Evolutionary conservation across 2,113 vertebrate genomes (phyloP), one percentile per base, ranked within the genome.

Genomic region (Oreochromis aureus): DNA sequence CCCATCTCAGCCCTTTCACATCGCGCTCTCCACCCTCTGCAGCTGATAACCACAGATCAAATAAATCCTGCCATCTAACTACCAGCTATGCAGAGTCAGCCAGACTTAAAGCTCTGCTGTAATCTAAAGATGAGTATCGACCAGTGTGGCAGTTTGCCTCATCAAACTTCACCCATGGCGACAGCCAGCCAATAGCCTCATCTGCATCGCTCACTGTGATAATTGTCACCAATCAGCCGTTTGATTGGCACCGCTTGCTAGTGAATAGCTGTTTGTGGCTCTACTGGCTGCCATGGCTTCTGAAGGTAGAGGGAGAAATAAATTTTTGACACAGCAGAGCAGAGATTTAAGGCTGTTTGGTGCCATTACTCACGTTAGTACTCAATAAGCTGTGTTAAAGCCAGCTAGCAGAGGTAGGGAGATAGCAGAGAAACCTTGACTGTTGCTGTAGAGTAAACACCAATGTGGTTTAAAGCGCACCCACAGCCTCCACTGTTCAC

Each of bases 91-190:
- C 80, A 24, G 55, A 51, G 73, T 87, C 86, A 85, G 88, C 55
- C 22, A 13, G 71, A 84, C 89, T 82, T 81, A 53, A 32, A 59
- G 81, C 76, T n/a, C 32, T 3, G 36, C 84, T 76, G 80, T 87
- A 87, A 89, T 89, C 91, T 93, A 4, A 51, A 90, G 87, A 93
- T 85, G 90, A 92, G 86, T 78, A 94, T 93, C 55, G 87, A 92
- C 89, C 89, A 19, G 27, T 1, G 81, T 0, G 55, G 83, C 86
- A 7, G 27, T 7, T 54, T 53, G 44, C 48, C 82, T 87, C 82
- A 82, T 91, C 82, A 13, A 71, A 54, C 87, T 53, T 39, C 5
- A 53, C 83, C 83, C n/a, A 22, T 6, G 83, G 81, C 16, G 69
- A 89, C 83, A 59, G 86, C 51, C 79, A 27, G 87, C 89, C 91